Conservation (phyloP, 2,888 invertebrate genomes). For the Athripsodes cinereus region DNA sequence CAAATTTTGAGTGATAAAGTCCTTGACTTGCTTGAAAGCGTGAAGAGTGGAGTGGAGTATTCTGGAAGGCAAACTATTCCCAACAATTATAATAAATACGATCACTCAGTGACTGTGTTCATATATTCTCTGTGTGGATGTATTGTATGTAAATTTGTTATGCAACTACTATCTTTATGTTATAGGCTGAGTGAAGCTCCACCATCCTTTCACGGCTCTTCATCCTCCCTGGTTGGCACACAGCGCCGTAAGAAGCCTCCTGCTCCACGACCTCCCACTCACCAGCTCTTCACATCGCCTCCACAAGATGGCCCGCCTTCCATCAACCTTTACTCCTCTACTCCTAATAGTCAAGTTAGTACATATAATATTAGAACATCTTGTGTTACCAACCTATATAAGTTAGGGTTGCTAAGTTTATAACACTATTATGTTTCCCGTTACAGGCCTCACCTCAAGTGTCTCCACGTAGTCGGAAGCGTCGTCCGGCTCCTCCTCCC, state of each 20-base stretch:
- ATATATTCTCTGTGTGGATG: too few relatives aligned
- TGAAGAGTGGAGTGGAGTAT: background rate
- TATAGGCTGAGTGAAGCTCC: background rate
- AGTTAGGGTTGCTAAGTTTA: background rate
- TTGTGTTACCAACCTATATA: too few relatives aligned
- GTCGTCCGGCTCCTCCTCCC: conserved; percentile 61
- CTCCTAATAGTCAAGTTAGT: too few relatives aligned
- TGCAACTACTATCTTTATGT: too few relatives aligned
- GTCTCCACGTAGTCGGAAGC: conserved; percentile 54
- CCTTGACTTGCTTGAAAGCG: too few relatives aligned
- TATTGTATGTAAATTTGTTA: too few relatives aligned
- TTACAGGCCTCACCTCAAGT: conserved; percentile 33
- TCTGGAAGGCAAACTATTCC: background rate
- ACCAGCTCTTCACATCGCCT: conserved; percentile 29
- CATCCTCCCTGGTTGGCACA: conserved; percentile 20
- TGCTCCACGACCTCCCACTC: conserved; percentile 65
- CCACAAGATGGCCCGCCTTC: conserved; percentile 6
- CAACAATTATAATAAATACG: background rate
- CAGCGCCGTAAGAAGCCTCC: conserved; percentile 51
- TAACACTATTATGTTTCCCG: background rate
- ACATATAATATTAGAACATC: too few relatives aligned
- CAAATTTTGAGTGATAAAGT: too few relatives aligned
- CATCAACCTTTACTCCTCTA: background rate
- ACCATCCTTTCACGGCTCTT: conserved; percentile 20
- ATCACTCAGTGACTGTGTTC: too few relatives aligned